These are phyloP conservation scores for Paradisaea rubra DNA, from an alignment of 2,113 vertebrate genomes.

Conservation along the genomic window DNA sequence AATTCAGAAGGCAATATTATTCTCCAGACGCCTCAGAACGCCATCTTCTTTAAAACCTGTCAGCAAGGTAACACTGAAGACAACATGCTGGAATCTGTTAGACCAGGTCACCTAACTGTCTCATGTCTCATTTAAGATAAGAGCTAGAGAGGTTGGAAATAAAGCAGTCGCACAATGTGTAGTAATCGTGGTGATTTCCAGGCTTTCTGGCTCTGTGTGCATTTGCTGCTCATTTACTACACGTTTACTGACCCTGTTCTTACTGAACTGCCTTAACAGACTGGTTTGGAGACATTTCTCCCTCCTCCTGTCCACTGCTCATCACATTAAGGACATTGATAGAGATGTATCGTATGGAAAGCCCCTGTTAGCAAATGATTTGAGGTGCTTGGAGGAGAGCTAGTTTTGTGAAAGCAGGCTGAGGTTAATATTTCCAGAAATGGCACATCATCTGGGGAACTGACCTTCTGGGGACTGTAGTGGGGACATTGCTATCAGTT, in stretches of 20 bases:
- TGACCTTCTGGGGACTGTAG: background rate
- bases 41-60: conserved; percentile 91
- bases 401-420: background rate
- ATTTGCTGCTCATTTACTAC: background rate
- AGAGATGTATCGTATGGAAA: background rate
- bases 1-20: conserved; percentile 83
- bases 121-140: background rate
- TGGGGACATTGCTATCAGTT: background rate
- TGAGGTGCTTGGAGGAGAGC: background rate
- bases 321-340: background rate
- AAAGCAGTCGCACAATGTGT: background rate
- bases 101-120: background rate
- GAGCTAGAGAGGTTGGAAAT: background rate
- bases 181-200: background rate
- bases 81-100: background rate
- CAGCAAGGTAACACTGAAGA: conserved; percentile 78
- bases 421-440: background rate
- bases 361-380: background rate
- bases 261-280: background rate
- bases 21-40: conserved; percentile 85
- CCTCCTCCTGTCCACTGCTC: background rate
- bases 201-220: background rate
- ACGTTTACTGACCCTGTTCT: background rate
- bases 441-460: background rate
- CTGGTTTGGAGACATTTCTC: background rate